Conservation (phyloP, 2,113 vertebrate genomes). For the Sorex fumeus region DNA sequence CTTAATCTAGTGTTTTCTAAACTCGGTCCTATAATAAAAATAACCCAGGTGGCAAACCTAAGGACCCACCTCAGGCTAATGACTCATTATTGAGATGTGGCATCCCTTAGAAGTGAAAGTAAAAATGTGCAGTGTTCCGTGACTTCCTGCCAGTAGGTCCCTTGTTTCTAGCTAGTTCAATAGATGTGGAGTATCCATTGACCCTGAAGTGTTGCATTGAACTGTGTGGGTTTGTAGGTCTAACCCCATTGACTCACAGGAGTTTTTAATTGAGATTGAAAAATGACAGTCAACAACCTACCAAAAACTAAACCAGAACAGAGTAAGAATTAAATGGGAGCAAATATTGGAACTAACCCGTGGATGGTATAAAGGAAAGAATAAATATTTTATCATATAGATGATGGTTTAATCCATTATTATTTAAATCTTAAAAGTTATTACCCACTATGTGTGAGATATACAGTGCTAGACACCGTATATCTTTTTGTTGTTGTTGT, state of each 20-base stretch:
- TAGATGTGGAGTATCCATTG: background rate
- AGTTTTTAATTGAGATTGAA: background rate
- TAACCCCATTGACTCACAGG: background rate
- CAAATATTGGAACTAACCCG: background rate
- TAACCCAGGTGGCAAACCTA: slow-evolving; percentile 9
- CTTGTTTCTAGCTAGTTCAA: background rate
- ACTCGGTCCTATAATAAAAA: slow-evolving; percentile 6
- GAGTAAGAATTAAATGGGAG: background rate
- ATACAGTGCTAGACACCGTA: background rate
- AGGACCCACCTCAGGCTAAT: background rate
- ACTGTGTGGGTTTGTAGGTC: background rate
- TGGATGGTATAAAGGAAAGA: background rate
- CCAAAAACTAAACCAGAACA: background rate
- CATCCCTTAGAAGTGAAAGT: background rate
- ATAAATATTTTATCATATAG: background rate
- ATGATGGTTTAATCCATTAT: background rate
- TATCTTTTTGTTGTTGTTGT: background rate
- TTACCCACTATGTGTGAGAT: background rate
- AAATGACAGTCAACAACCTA: background rate
- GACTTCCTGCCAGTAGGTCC: background rate
- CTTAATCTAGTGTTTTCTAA: slow-evolving; percentile 56
- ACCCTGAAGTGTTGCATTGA: background rate
- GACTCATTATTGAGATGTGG: background rate
- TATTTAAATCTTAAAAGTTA: background rate
- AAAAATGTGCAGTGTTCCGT: background rate